These are phyloP conservation scores for Campylomormyrus tamandua DNA, from an alignment of 2,113 vertebrate species.

Conservation along the genomic window DNA sequence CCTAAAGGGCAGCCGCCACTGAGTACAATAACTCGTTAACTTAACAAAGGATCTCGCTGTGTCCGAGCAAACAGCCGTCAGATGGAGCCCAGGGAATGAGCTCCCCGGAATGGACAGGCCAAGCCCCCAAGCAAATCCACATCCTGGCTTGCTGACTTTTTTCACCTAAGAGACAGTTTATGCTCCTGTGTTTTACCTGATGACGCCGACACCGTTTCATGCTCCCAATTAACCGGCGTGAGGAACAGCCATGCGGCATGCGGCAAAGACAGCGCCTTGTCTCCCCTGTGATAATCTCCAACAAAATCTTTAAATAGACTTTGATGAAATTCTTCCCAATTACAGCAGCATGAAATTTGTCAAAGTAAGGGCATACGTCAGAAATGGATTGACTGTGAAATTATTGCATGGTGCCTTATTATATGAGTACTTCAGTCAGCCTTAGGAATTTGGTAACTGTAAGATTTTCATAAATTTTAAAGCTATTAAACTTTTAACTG, in stretches of 20 bases:
- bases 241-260: too few relatives aligned
- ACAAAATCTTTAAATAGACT: constrained; percentile 12
- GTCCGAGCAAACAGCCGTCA: background rate
- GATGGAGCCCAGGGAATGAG: background rate
- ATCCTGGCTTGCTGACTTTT: background rate
- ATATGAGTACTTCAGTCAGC: background rate
- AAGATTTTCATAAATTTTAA: background rate
- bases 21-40: background rate
- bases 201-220: background rate
- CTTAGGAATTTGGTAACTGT: background rate
- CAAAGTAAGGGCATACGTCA: background rate
- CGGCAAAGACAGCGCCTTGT: background rate
- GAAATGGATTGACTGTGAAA: constrained; percentile 6
- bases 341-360: constrained; percentile 10
- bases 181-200: background rate
- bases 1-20: background rate
- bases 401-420: background rate
- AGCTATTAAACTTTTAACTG: constrained; percentile 4
- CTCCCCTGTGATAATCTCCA: background rate
- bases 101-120: background rate
- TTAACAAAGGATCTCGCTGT: background rate
- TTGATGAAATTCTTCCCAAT: constrained; percentile 2
- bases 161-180: background rate
- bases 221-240: background rate
- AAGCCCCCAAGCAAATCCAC: background rate